Percentiles rank a stretch among this genome's conserved stretches.
These are phyloP conservation scores for Zapornia atra DNA, from an alignment of 2,113 vertebrate species.

Conservation along the genomic window DNA sequence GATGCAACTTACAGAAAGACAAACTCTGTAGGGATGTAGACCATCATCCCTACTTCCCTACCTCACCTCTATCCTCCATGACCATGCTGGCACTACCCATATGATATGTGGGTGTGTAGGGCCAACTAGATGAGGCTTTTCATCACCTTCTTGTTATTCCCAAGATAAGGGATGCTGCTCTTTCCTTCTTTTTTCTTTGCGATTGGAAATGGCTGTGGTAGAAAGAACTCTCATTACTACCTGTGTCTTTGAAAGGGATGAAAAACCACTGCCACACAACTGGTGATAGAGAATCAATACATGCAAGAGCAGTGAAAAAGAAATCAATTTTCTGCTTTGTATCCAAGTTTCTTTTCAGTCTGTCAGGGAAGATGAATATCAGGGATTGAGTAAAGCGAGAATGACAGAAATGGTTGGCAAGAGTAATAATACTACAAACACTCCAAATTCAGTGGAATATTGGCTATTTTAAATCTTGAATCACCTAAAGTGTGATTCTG, in stretches of 20 bases:
- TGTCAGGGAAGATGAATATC: neutral
- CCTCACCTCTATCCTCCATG: neutral
- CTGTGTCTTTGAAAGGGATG: neutral
- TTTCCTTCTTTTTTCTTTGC: neutral
- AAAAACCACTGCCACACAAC: neutral
- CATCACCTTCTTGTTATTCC: neutral
- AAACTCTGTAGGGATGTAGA: neutral
- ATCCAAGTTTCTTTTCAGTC: neutral
- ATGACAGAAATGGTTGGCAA: neutral
- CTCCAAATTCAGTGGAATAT: neutral
- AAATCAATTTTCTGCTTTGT: neutral
- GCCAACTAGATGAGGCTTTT: neutral
- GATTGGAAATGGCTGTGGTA: neutral
- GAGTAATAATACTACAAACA: neutral
- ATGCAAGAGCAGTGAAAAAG: neutral
- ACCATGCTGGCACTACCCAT: fast-evolving
- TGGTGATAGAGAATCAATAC: neutral
- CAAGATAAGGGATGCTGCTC: neutral
- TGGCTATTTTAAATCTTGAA: neutral
- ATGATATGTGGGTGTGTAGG: neutral
- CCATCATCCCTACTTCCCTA: neutral
- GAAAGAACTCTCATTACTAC: neutral
- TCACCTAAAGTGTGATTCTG: neutral
- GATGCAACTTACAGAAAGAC: neutral
- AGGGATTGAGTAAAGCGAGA: neutral